Base-by-base conservation (phyloP, 2,113 vertebrate genomes). In the Myiozetetes cayanensis region DNA sequence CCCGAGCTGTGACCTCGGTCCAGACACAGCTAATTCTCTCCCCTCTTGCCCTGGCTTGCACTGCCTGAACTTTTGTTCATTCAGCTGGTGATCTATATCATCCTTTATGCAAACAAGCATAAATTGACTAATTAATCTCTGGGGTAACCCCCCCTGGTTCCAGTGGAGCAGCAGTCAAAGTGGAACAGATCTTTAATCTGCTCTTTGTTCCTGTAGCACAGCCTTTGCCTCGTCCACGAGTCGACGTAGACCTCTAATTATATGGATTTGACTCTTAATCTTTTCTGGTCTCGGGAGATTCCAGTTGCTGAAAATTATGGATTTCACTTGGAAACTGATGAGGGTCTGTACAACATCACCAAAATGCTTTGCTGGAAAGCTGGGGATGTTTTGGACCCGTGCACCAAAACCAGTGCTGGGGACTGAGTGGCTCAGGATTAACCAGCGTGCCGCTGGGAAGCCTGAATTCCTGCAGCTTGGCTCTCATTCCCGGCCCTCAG, bases 71-170 rank as follows among this genome's bases (percentile, higher is more conserved):
- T 94, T 89, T 72, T 71, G 70, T 65, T 94, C 67, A 0, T 95
- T 89, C 83, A 80, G 85, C 76, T 92, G 85, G 94, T 68, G 58
- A 87, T 96, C 93, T 85, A 41, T 96, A 87, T 89, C 95, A 93
- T 96, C 66, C 75, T 83, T 89, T 94, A 96, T 96, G 94, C 94
- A 96, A 96, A 97, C 94, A 96, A 97, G 78, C 65, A 46, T 85
- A 93, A 96, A 95, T 56, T 91, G 91, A 31, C 82, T 89, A 96
- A 97, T 95, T 94, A 96, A 96, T 96, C 94, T 94, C 89, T 53
- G 31, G 89, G 78, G 95, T 70, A 94, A 72, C 33, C 52, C 66
- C 66, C 50, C 47, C 39, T 66, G 95, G 87, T 92, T 96, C 90
- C 76, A 77, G 50, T 30, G 73, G 82, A 93, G 35, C 72, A 18